Base-by-base conservation (phyloP, 1,140 invertebrate species). In the Drosophila ironensis region DNA sequence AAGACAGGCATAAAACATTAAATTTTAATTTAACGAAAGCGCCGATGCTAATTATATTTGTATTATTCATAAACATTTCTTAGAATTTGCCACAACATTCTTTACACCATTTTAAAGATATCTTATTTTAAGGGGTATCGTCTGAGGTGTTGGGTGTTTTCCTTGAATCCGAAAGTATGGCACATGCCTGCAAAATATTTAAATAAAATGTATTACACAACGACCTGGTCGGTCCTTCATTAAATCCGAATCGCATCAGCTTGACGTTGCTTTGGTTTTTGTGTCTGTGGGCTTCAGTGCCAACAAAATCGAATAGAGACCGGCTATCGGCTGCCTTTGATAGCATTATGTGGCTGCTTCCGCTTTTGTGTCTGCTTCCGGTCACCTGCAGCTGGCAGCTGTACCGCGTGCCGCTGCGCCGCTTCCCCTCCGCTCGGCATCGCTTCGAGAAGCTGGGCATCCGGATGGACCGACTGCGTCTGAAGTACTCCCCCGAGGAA, bases 381-480 rank as follows among this genome's bases (percentile, higher is more conserved):
- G 11, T 14, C 19, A 12, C 11, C 9, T 60, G 53, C 25, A 22
- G 2, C 5, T 11, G 25, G 8, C 37, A 72, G 22, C 28, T 84
- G 19, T 72, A 46, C 33, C 57, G 74, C 3, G 80, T 84, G 2
- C 71, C 80, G 0, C 3, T 84, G 56, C 52, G 24, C 27, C 74
- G 80, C 1, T 86, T 80, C 12, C 74, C 71, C 38, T 80, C 80
- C 7, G 80, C 76, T 6, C 71, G 80, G 0, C 51, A 74, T 47
- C 80, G 80, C 4, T 86, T 86, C 4, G 66, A 75, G 27, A 59
- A 86, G 44, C 66, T 86, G 27, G 80, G 80, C 53, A 86, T 80
- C 22, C 73, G 70, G 22, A 78, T 82, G 73, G 73, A 82, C 11
- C 54, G 73, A 28, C 60, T 82, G 42, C 80, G 78, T 1, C 41